Percentiles rank a stretch among this genome's conserved stretches.
These are phyloP conservation scores for Acleris holmiana DNA, from an alignment of 2,888 invertebrate genomes.

Conservation along the genomic window DNA sequence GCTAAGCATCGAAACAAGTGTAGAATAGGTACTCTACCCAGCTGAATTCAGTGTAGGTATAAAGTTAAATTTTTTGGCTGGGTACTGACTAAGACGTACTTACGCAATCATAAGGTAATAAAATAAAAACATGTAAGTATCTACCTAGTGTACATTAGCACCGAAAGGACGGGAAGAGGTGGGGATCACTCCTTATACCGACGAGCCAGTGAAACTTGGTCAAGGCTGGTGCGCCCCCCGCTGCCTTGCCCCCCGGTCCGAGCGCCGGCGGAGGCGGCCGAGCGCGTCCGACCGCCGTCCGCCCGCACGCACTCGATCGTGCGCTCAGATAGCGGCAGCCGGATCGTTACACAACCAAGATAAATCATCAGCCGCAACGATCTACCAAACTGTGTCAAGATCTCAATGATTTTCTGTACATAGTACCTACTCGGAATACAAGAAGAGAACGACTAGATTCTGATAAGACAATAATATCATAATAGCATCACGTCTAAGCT, in stretches of 20 bases:
- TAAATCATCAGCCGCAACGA: slow-evolving; percentile 76
- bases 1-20: slow-evolving; percentile 3
- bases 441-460: slow-evolving; percentile 39
- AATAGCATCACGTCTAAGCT: neutral
- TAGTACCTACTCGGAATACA: slow-evolving; percentile 28
- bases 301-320: slow-evolving; percentile 69
- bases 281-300: slow-evolving; percentile 60
- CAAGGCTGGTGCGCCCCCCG: slow-evolving; percentile 74
- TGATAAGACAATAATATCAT: slow-evolving; percentile 37
- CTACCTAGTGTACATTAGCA: slow-evolving; percentile 38
- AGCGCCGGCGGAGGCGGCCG: slow-evolving; percentile 64
- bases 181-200: slow-evolving; percentile 81
- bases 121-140: slow-evolving; percentile 57
- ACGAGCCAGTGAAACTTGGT: slow-evolving; percentile 83
- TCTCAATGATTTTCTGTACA: slow-evolving; percentile 55
- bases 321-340: slow-evolving; percentile 67
- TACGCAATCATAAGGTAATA: slow-evolving; percentile 31
- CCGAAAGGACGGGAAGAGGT: slow-evolving; percentile 81
- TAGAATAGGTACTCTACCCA: too few species aligned
- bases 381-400: slow-evolving; percentile 79
- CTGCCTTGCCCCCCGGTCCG: slow-evolving; percentile 55
- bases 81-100: slow-evolving; percentile 5
- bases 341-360: slow-evolving; percentile 77
- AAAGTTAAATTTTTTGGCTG: neutral
- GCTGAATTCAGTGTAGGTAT: too few species aligned